Conservation (phyloP, 2,797 vertebrate species). For the Discoglossus pictus region DNA sequence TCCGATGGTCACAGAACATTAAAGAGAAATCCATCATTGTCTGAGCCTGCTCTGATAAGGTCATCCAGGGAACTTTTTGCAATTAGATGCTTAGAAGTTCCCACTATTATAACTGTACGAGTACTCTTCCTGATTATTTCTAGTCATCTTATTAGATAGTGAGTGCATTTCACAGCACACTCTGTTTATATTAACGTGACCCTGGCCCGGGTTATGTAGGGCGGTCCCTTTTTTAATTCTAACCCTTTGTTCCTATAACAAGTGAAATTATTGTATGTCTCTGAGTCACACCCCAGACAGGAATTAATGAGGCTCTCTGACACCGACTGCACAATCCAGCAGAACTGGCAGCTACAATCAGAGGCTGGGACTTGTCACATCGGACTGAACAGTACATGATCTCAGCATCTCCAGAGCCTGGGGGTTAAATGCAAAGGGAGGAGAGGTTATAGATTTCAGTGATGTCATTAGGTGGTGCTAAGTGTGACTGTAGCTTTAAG, state of each 20-base stretch:
- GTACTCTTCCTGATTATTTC: too few species aligned
- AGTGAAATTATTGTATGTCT: slow-evolving; percentile 3
- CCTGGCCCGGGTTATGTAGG: background rate
- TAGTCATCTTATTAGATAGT: too few species aligned
- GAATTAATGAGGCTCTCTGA: slow-evolving; percentile 38
- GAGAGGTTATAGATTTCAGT: background rate
- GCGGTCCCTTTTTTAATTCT: background rate
- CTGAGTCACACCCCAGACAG: slow-evolving; percentile 15
- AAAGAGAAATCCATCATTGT: background rate
- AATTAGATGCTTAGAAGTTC: too few species aligned
- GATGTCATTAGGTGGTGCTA: background rate
- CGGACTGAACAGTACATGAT: background rate
- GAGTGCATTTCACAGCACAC: too few species aligned
- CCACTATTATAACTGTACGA: too few species aligned
- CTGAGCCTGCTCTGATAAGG: background rate
- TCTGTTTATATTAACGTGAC: background rate
- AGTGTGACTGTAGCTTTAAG: slow-evolving; percentile 30
- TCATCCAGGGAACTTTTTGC: too few species aligned
- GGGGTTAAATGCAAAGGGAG: background rate
- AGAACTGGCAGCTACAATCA: slow-evolving; percentile 16
- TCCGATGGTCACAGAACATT: too few species aligned
- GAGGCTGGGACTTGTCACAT: too few species aligned
- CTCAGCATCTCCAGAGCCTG: background rate
- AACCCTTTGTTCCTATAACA: background rate
- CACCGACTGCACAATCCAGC: too few species aligned